Percentiles rank a stretch among this genome's conserved stretches.
These are phyloP conservation scores for Phthorimaea operculella DNA, from an alignment of 1,140 invertebrate species.

Conservation along the genomic window DNA sequence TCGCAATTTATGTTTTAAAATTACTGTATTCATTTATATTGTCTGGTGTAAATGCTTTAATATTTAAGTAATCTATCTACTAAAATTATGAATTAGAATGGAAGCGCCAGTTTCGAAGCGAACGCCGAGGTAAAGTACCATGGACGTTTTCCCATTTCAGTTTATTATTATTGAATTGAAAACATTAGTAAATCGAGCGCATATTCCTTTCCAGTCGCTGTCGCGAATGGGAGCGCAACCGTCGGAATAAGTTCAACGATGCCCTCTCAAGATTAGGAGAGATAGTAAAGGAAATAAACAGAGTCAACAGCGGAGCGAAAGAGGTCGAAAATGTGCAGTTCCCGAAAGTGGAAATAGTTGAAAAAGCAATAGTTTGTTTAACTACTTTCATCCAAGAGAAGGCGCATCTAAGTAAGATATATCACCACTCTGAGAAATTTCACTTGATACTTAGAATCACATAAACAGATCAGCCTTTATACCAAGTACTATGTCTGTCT, in stretches of 20 bases:
- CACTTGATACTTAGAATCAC: no score
- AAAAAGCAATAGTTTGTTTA: constrained; percentile 52
- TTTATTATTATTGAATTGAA: not conserved
- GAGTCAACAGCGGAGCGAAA: constrained; percentile 29
- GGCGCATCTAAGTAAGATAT: constrained; percentile 49
- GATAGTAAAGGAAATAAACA: constrained; percentile 43
- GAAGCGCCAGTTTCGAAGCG: constrained; percentile 11
- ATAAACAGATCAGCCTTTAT: no score
- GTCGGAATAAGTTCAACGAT: constrained; percentile 57
- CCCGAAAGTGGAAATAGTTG: constrained; percentile 58
- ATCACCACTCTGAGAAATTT: no score
- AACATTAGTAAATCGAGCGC: not conserved
- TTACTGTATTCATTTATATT: no score
- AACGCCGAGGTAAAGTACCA: constrained; percentile 45
- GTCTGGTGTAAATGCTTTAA: no score
- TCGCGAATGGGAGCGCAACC: constrained; percentile 54
- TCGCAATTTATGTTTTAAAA: no score
- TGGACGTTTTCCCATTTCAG: not conserved
- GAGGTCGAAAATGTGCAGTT: constrained; percentile 42
- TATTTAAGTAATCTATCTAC: no score
- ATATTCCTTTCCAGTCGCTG: constrained; percentile 35
- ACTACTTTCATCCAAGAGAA: constrained; percentile 44
- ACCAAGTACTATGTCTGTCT: no score
- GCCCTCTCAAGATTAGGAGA: constrained; percentile 52
- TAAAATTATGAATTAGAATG: no score